phyloP scores from a whole-genome alignment of 2,113 vertebrate species.

The Eublepharis macularius region DNA sequence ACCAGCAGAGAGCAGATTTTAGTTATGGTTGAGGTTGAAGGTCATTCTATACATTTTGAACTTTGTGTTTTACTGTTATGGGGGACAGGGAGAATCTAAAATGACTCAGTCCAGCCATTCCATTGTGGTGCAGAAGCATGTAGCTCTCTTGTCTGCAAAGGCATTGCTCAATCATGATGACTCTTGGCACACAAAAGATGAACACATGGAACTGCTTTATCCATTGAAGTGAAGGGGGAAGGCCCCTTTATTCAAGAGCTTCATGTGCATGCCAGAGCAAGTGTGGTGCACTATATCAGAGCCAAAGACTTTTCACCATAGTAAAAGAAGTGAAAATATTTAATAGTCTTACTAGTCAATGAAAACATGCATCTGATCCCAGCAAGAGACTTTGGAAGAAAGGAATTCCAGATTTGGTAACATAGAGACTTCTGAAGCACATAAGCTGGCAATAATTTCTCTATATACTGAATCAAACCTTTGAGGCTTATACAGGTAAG shows the following conservation, averaged over 20 bases:
- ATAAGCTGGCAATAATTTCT: constrained; percentile 45
- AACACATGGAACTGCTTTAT: not conserved
- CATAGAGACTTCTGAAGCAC: constrained; percentile 38
- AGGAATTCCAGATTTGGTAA: constrained; percentile 26
- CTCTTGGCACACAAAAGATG: not conserved
- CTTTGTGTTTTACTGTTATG: too few species aligned
- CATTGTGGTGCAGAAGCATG: too few species aligned
- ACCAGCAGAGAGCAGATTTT: too few species aligned
- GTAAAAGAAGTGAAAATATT: too few species aligned
- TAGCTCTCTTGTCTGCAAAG: not conserved
- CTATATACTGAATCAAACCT: constrained; percentile 32
- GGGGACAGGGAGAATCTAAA: too few species aligned
- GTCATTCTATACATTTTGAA: too few species aligned
- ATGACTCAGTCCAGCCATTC: too few species aligned
- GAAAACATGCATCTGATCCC: constrained; percentile 30
- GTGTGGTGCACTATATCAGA: not conserved
- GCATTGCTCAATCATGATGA: not conserved
- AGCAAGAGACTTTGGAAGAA: constrained; percentile 28
- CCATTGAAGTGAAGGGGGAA: not conserved
- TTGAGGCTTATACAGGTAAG: constrained; percentile 35
- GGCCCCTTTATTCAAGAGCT: not conserved
- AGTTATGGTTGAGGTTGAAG: too few species aligned
- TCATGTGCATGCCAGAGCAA: not conserved
- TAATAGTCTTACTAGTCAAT: constrained; percentile 29
- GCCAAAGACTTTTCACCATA: not conserved